phyloP scores from a whole-genome alignment of 2,113 vertebrate genomes.

The Burhinus oedicnemus region DNA sequence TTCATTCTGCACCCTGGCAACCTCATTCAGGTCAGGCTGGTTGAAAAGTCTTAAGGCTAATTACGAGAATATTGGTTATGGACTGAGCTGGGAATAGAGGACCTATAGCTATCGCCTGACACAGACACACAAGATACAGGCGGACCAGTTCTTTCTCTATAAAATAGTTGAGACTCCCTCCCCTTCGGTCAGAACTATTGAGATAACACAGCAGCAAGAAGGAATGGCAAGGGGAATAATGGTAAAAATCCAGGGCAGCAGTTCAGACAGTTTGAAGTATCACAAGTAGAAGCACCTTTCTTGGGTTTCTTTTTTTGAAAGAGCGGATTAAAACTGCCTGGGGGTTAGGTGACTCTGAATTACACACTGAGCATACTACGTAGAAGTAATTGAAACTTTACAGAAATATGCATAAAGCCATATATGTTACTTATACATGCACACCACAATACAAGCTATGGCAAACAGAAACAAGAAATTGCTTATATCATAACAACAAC shows the following conservation, averaged over 20 bases:
- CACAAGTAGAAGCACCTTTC: background rate
- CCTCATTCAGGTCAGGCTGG: background rate
- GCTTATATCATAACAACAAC: background rate
- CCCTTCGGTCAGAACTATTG: background rate
- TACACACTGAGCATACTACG: background rate
- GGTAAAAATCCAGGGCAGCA: background rate
- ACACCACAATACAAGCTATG: background rate
- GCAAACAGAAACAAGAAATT: background rate
- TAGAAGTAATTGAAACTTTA: background rate
- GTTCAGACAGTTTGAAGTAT: background rate
- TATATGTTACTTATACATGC: background rate
- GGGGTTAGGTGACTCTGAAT: background rate
- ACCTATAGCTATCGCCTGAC: background rate
- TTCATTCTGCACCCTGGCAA: constrained; percentile 41
- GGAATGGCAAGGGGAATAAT: background rate
- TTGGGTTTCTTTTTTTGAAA: background rate
- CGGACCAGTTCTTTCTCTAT: background rate
- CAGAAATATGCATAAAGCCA: background rate
- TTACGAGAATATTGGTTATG: background rate
- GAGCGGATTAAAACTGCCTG: background rate
- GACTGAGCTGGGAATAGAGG: background rate
- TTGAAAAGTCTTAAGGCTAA: background rate
- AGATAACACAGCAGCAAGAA: background rate
- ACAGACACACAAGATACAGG: background rate
- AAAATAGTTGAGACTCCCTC: background rate